A percentile compares a stretch with the other conserved stretches of the same genome.
These are phyloP conservation scores for Melieria picta DNA, from an alignment of 2,888 invertebrate species.

Conservation along the genomic window DNA sequence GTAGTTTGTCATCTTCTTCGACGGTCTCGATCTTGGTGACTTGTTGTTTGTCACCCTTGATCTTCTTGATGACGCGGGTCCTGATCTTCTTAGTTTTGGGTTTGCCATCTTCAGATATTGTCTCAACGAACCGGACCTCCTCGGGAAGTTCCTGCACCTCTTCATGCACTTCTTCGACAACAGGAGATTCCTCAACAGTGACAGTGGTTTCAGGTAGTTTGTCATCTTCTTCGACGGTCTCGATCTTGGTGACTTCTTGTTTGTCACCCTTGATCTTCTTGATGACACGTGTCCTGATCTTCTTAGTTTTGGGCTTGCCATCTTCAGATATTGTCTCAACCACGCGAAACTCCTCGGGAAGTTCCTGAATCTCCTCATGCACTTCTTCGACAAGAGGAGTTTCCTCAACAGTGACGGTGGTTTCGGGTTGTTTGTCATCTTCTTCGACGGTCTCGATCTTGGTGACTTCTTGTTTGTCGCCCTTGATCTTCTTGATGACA, in stretches of 20 bases:
- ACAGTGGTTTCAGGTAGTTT: conserved; percentile 37
- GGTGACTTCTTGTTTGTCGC: conserved; percentile 40
- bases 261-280: conserved; percentile 39
- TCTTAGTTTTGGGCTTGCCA: conserved; percentile 36
- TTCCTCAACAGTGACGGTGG: conserved; percentile 37
- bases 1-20: conserved; percentile 39
- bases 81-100: conserved; percentile 36
- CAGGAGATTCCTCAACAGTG: conserved; percentile 38
- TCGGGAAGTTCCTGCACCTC: conserved; percentile 34
- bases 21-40: conserved; percentile 40
- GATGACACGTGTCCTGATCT: conserved; percentile 36
- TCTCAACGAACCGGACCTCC: conserved; percentile 37
- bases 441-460: conserved; percentile 41
- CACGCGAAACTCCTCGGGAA: conserved; percentile 37
- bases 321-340: conserved; percentile 36
- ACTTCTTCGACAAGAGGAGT: conserved; percentile 30
- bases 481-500: conserved; percentile 39
- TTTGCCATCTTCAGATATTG: conserved; percentile 38
- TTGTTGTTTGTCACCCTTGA: conserved; percentile 39
- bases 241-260: conserved; percentile 39
- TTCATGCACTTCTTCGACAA: conserved; percentile 33
- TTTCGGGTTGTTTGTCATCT: conserved; percentile 39
- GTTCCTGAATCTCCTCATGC: conserved; percentile 28
- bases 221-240: conserved; percentile 39
- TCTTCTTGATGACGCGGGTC: conserved; percentile 38